These are phyloP conservation scores for Perca schrenkii DNA, from an alignment of 2,113 vertebrate species.

Conservation along the genomic window DNA sequence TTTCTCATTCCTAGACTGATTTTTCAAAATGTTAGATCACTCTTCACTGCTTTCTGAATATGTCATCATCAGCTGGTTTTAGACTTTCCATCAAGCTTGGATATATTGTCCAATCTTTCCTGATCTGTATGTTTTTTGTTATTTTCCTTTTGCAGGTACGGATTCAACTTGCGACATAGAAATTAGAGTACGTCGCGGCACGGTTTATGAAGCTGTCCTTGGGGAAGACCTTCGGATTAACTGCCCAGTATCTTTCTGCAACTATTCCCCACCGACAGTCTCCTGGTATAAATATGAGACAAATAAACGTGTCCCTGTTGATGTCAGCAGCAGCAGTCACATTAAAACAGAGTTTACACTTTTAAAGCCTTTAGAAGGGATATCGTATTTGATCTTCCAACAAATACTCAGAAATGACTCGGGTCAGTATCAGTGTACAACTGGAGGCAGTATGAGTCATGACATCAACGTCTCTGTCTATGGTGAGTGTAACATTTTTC, in stretches of 20 bases:
- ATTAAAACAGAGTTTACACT: constrained; percentile 15
- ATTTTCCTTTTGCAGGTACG: constrained; percentile 40
- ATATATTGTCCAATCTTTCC: no score
- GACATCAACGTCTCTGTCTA: constrained; percentile 47
- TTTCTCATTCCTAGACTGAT: no score
- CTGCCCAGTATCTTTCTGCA: constrained; percentile 52
- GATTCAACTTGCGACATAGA: fast-evolving
- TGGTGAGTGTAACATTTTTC: constrained; percentile 59
- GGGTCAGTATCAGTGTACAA: constrained; percentile 70
- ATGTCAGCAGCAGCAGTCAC: neutral
- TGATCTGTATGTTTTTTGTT: neutral
- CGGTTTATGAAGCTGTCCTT: fast-evolving
- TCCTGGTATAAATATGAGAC: constrained; percentile 60
- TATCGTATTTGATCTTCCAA: constrained; percentile 46
- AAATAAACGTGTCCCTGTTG: fast-evolving
- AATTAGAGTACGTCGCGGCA: neutral
- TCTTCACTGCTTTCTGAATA: no score
- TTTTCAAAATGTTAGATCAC: no score
- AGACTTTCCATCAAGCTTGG: no score
- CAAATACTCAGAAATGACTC: constrained; percentile 28
- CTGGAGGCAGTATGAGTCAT: fast-evolving
- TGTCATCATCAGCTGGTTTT: no score
- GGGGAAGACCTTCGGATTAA: constrained; percentile 51
- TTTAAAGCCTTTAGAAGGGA: fast-evolving
- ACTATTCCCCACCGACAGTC: neutral